Evolutionary conservation across 2,888 invertebrate genomes (phyloP).

Genomic region (Itoplectis maculator): DNA sequence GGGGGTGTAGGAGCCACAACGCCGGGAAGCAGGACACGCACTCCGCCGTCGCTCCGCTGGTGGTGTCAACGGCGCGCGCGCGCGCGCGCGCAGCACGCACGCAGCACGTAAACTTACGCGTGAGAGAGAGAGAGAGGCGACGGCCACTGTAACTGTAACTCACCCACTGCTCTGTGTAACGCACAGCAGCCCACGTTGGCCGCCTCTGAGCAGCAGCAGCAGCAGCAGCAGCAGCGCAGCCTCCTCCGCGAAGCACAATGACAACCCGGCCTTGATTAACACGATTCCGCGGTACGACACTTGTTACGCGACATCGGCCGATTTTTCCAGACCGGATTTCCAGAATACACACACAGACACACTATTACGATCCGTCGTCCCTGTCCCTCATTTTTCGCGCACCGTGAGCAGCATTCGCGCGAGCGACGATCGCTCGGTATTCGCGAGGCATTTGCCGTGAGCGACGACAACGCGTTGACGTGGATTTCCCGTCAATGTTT

Average conservation of each 20-base stretch:
- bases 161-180: conserved; percentile 22
- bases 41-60: background rate
- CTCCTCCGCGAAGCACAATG: conserved; percentile 3
- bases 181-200: background rate
- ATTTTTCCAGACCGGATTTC: too few species aligned
- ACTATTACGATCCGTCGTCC: background rate
- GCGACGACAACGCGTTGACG: too few species aligned
- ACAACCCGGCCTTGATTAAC: conserved; percentile 41
- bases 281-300: background rate
- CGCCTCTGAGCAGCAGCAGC: conserved; percentile 10
- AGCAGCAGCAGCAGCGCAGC: too few species aligned
- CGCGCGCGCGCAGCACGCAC: conserved; percentile 27
- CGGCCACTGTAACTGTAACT: conserved; percentile 20
- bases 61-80: conserved; percentile 20
- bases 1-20: too few species aligned
- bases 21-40: background rate
- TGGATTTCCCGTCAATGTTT: too few species aligned
- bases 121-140: conserved; percentile 19
- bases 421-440: too few species aligned
- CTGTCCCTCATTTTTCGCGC: too few species aligned
- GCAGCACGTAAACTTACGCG: conserved; percentile 23
- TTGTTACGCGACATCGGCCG: too few species aligned
- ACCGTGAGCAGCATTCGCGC: background rate
- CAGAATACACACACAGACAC: too few species aligned
- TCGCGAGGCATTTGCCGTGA: too few species aligned